Evolutionary conservation across 2,888 invertebrate genomes (phyloP), one percentile per base, ranked within the genome.

Genomic region (Plusia festucae): DNA sequence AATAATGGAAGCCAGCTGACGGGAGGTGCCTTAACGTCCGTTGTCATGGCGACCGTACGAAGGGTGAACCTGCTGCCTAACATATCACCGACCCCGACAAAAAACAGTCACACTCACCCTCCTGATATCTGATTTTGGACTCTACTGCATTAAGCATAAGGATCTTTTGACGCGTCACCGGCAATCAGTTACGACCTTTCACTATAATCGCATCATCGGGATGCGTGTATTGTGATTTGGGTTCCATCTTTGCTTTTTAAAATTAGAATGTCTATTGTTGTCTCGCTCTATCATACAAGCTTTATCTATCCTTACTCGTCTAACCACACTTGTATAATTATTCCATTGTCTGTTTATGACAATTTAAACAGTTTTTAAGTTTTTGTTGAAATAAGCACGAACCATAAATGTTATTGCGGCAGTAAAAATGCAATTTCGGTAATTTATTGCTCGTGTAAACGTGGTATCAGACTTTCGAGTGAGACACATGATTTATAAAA

Each of bases 231-330:
- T 91, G 92, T 93, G 89, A 92, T 94, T 94, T 88, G 93, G 94
- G 93, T 91, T 93, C 94, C 94, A 95, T 95, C 94, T 95, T 95
- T 94, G 90, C 93, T 94, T 94, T 94, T 94, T 94, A 92, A 93
- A 94, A 91, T 93, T 93, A 93, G 93, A 93, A 91, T 90, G 81
- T 85, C 75, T 88, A 81, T 87, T 70, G 80, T 86, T 84, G 71
- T 94, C 93, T 90, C 92, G 68, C 84, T 94, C 89, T 73, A 68
- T 57, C 86, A 32, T 82, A 74, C 70, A 73, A 55, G 69, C 49
- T 62, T 78, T 79, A 81, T 82, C 80, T 77, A 73, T 74, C 73
- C 63, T 66, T 78, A 68, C 82, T 82, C 78, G 73, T 90, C 88
- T 89, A 90, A 92, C 92, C 92, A 84, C 92, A 90, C 85, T 89